These are phyloP conservation scores for Tinamus major DNA, from an alignment of 2,797 vertebrate species.

Conservation along the genomic window DNA sequence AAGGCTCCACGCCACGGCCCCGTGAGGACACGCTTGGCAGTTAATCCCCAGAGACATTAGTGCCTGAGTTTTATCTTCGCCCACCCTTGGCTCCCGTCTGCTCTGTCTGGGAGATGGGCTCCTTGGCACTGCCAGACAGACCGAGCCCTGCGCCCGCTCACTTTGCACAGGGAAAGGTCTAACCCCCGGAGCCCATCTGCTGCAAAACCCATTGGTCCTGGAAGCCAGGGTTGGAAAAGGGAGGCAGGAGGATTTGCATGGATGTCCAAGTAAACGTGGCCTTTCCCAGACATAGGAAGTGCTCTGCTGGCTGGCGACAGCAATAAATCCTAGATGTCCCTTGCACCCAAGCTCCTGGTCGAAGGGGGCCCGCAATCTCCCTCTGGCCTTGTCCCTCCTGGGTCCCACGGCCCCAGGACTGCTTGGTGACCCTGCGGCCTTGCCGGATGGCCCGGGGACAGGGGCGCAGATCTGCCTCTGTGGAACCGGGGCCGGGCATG, in stretches of 20 bases:
- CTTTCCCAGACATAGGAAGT: accelerated
- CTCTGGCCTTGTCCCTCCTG: too few relatives aligned
- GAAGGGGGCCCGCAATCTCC: too few relatives aligned
- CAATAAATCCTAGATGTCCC: not conserved
- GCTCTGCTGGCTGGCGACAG: too few relatives aligned
- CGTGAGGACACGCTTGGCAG: not conserved
- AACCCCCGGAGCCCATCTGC: accelerated
- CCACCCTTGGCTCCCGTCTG: not conserved
- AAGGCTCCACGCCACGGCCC: not conserved
- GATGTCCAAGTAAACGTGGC: accelerated
- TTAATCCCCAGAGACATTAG: conserved; percentile 73
- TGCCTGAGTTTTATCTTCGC: conserved; percentile 43
- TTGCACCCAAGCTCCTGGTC: not conserved
- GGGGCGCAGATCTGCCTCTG: too few relatives aligned
- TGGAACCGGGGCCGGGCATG: not conserved
- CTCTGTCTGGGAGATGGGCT: not conserved
- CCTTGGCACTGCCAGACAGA: not conserved
- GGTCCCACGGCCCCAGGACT: too few relatives aligned
- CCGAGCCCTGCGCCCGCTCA: not conserved
- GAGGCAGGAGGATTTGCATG: not conserved
- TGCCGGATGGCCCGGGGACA: too few relatives aligned
- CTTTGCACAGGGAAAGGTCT: not conserved
- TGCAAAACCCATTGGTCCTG: accelerated
- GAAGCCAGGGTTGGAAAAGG: not conserved
- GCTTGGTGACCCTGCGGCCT: too few relatives aligned